Percentiles rank a stretch among this genome's conserved stretches.
phyloP scores from a whole-genome alignment of 1,140 invertebrate species.

The Spodoptera litura region DNA sequence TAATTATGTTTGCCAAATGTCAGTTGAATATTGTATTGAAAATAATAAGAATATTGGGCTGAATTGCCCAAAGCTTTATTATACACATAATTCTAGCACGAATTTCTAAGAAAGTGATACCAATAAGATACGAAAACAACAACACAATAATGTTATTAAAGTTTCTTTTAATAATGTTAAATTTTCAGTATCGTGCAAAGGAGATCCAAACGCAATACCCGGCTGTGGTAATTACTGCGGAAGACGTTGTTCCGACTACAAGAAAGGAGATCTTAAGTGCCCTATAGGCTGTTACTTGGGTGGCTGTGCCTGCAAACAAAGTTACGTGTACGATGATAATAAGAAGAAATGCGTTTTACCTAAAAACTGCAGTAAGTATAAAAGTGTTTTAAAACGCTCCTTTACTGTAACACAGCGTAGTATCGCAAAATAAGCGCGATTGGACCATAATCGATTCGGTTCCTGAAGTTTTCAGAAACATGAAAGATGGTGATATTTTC shows the following conservation, averaged over 20 bases:
- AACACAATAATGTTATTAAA: no score
- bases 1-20: neutral
- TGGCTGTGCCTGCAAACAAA: slow-evolving; percentile 59
- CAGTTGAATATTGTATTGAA: no score
- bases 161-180: neutral
- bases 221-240: slow-evolving; percentile 59
- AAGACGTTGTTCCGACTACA: slow-evolving; percentile 49
- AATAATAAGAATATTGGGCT: no score
- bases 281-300: slow-evolving; percentile 46
- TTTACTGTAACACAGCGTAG: no score
- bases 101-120: no score
- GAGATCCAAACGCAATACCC: slow-evolving; percentile 57
- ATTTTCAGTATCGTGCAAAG: slow-evolving; percentile 27
- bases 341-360: slow-evolving; percentile 58
- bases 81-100: no score
- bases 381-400: neutral
- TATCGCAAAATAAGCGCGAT: no score
- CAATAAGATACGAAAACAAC: no score
- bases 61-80: no score
- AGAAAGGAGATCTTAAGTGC: slow-evolving; percentile 26
- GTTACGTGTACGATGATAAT: slow-evolving; percentile 54
- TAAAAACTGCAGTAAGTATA: slow-evolving; percentile 60
- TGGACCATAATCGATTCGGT: no score
- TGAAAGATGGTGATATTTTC: no score
- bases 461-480: no score